Base-by-base conservation (phyloP, 2,888 invertebrate species). In the Saturnia pavonia region DNA sequence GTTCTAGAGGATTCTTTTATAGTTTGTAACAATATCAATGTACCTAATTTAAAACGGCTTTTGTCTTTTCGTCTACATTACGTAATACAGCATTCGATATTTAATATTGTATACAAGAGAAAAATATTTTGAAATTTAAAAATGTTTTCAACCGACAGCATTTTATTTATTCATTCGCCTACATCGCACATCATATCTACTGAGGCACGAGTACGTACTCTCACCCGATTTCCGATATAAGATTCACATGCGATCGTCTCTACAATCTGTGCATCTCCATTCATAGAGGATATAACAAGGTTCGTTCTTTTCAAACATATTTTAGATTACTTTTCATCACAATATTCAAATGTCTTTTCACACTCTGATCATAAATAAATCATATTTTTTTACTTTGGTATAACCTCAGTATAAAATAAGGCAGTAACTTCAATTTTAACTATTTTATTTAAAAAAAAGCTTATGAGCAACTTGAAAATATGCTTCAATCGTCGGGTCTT, bases 191-290 rank as follows among this genome's bases (percentile, higher is more conserved):
- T 40, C 63, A 63, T 34, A 27, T 63, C 63, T 19, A 40, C 27
- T 16, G 63, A 22, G 63, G 8, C 40, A 25, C 57, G 57, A 12
- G 48, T 57, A 67, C 42, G 54, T 67, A 66, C 70, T 70, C 66
- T 40, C 63, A 70, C 16, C 70, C 66, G 66, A 67, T 67, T 54
- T 70, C 42, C 51, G 66, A 70, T 70, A 66, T 66, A 65, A 69
- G 70, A 54, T 70, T 66, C 70, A 67, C 54, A 48, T 70, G 70
- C 70, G 40, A 70, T 70, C 70, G 66, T 51, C 66, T 66, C 51
- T 45, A 70, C 66, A 54, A 67, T 70, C 51, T 54, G 66, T 65
- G 69, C 42, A 51, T 65, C 40, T 69, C 48, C 34, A 65, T 25
- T 25, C 57, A 25, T 11, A 54, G 12, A 6, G 40, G 54, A 66